These are phyloP conservation scores for Cynopterus sphinx DNA, from an alignment of 2,797 vertebrate genomes.

Conservation along the genomic window DNA sequence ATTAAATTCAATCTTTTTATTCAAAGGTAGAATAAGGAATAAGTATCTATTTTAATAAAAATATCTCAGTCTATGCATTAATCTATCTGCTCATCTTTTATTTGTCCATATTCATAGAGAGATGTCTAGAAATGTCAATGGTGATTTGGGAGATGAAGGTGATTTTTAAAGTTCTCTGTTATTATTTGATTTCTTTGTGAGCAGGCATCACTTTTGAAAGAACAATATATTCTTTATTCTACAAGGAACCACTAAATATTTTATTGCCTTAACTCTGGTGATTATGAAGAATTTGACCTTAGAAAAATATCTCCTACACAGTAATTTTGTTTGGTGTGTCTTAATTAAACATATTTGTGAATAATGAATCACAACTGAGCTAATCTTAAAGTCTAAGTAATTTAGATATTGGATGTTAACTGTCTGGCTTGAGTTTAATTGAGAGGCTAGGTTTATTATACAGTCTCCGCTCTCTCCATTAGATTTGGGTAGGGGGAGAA, in stretches of 20 bases:
- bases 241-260: background rate
- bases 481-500: background rate
- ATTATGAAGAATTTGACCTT: constrained; percentile 14
- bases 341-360: constrained; percentile 1
- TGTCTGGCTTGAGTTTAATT: constrained; percentile 29
- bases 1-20: background rate
- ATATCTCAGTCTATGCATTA: background rate
- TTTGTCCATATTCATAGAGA: background rate
- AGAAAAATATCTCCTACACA: background rate
- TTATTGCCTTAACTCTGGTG: background rate
- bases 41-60: background rate
- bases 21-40: background rate
- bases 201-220: background rate
- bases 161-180: background rate
- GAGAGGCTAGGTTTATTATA: background rate
- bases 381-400: background rate
- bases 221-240: background rate
- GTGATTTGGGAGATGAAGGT: background rate
- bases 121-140: background rate
- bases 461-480: background rate
- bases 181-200: background rate
- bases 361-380: background rate
- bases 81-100: background rate
- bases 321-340: background rate
- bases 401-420: constrained; percentile 7